A percentile compares a stretch with the other conserved stretches of the same genome.
phyloP scores from a whole-genome alignment of 1,140 invertebrate genomes.

The Trachymyrmex septentrionalis region DNA sequence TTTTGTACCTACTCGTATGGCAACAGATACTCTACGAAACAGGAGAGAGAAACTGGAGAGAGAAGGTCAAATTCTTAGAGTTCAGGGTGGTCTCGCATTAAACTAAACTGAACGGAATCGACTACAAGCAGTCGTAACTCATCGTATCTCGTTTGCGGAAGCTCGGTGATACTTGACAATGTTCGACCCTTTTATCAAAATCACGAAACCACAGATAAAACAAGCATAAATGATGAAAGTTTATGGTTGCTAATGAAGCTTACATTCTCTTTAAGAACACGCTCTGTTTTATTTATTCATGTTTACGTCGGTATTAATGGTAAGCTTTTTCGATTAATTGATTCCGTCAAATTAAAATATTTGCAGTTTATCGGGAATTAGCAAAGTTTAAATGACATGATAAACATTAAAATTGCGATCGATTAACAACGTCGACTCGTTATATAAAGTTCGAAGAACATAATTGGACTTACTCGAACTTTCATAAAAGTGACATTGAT shows the following conservation, averaged over 20 bases:
- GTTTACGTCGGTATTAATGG: conserved; percentile 1
- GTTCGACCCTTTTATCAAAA: conserved; percentile 67
- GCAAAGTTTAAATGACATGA: not conserved
- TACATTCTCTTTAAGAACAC: not conserved
- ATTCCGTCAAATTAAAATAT: not conserved
- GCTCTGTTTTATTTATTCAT: not conserved
- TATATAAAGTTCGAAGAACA: not conserved
- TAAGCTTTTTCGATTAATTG: not conserved
- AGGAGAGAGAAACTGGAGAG: not conserved
- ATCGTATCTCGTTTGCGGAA: conserved; percentile 72
- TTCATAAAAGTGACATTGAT: conserved; percentile 43
- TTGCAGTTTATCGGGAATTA: not conserved
- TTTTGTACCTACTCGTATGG: conserved; percentile 76
- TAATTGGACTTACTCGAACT: conserved; percentile 12
- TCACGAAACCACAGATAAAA: conserved; percentile 65
- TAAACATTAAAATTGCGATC: conserved; percentile 21
- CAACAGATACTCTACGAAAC: conserved; percentile 66
- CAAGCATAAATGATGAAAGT: conserved; percentile 35
- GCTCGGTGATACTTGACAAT: conserved; percentile 64
- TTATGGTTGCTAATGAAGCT: conserved; percentile 5
- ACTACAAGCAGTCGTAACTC: conserved; percentile 41
- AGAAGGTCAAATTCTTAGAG: conserved; percentile 49
- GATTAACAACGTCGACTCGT: not conserved
- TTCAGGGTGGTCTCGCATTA: conserved; percentile 66
- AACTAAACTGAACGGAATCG: conserved; percentile 26